Conservation (phyloP, 2,888 invertebrate genomes). For the Drosophila stalkeri region DNA sequence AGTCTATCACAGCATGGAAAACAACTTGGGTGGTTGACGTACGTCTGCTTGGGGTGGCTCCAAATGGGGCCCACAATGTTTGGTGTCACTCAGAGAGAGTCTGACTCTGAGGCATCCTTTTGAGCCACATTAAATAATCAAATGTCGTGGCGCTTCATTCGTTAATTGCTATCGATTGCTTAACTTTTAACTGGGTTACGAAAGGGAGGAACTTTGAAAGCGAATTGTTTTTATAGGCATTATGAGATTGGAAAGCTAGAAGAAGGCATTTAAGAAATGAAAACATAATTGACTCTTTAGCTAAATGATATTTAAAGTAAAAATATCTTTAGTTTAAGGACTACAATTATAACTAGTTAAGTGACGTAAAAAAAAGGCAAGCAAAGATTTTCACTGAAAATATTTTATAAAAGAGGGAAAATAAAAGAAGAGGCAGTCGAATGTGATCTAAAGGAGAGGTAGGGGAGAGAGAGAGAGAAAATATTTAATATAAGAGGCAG, state of each 20-base stretch:
- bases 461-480: no score
- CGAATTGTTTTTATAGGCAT: neutral
- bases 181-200: neutral
- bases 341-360: no score
- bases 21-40: neutral
- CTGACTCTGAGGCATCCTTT: neutral
- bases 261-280: neutral
- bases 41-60: conserved; percentile 27
- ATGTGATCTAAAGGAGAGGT: no score
- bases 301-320: neutral
- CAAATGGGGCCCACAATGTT: conserved; percentile 12
- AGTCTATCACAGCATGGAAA: neutral
- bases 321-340: neutral
- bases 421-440: no score
- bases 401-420: no score
- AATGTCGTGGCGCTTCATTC: conserved; percentile 27
- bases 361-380: no score
- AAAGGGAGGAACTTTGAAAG: neutral
- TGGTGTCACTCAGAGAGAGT: conserved; percentile 13
- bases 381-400: no score
- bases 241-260: neutral
- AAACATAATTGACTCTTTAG: neutral
- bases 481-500: no score
- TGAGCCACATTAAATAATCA: conserved; percentile 9
- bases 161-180: conserved; percentile 34